phyloP scores from a whole-genome alignment of 92 coral and sea anemone genomes.

The Metridium senile region DNA sequence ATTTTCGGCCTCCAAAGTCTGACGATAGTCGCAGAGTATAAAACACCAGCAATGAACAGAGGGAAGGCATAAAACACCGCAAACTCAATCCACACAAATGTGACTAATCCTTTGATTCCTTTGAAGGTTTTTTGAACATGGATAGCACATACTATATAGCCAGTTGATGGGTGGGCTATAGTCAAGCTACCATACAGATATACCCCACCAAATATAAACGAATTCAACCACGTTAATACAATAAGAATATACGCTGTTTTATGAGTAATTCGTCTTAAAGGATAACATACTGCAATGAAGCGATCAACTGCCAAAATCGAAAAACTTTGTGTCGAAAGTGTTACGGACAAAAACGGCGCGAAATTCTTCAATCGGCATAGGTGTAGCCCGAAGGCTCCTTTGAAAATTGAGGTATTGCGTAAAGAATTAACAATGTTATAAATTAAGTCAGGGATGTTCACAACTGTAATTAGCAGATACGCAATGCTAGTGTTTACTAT shows the following conservation, averaged over 20 bases:
- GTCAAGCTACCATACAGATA: conserved; percentile 19
- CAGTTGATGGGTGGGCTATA: neutral
- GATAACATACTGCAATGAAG: conserved; percentile 52
- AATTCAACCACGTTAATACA: conserved; percentile 31
- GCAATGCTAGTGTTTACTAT: conserved; percentile 49
- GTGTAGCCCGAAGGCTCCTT: conserved; percentile 30
- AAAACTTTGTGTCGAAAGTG: conserved; percentile 41
- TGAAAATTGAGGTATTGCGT: conserved; percentile 12
- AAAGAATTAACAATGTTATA: conserved; percentile 18
- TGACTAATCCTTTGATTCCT: neutral
- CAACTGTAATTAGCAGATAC: conserved; percentile 33
- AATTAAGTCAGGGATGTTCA: conserved; percentile 44
- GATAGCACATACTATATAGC: conserved; percentile 22
- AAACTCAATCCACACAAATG: conserved; percentile 38
- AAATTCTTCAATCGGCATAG: conserved; percentile 40
- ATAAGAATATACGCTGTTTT: conserved; percentile 39
- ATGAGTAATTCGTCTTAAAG: conserved; percentile 36
- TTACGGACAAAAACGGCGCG: conserved; percentile 29
- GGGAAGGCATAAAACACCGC: conserved; percentile 29
- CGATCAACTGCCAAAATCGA: conserved; percentile 47
- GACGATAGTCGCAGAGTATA: conserved; percentile 40
- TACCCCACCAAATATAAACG: conserved; percentile 27
- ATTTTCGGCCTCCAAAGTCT: conserved; percentile 39
- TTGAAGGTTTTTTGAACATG: conserved; percentile 16
- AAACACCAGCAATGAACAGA: conserved; percentile 17